Percentiles rank a stretch among this genome's conserved stretches.
phyloP scores from a whole-genome alignment of 2,797 vertebrate genomes.

The Heteromormyrus szaboi region DNA sequence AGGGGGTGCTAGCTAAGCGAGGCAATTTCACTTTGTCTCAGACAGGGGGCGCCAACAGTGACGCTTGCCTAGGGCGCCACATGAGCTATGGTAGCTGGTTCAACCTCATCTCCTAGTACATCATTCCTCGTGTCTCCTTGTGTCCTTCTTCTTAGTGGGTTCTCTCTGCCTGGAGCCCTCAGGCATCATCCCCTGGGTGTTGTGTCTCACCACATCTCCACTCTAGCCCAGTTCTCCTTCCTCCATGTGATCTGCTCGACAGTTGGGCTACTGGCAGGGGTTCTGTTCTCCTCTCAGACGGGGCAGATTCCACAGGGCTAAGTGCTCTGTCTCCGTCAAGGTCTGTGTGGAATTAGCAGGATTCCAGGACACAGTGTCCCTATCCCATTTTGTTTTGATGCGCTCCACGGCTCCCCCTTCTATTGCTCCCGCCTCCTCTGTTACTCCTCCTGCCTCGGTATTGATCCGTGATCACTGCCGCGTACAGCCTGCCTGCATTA shows the following conservation, averaged over 20 bases:
- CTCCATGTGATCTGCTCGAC: background rate
- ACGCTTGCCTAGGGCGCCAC: background rate
- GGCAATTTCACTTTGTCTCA: background rate
- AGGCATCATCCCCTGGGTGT: background rate
- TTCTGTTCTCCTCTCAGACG: background rate
- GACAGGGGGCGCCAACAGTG: background rate
- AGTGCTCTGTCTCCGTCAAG: background rate
- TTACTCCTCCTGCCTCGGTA: background rate
- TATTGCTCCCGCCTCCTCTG: background rate
- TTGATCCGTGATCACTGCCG: background rate
- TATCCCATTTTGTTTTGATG: slow-evolving; percentile 4
- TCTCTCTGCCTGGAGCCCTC: background rate
- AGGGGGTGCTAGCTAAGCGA: background rate
- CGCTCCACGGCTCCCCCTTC: background rate
- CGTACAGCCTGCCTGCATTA: background rate
- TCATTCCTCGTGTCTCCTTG: background rate
- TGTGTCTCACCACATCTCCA: background rate
- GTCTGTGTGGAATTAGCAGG: slow-evolving; percentile 9
- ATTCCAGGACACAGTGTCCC: background rate
- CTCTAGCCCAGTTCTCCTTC: background rate
- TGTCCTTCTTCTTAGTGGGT: background rate
- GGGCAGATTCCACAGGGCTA: background rate
- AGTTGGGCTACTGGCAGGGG: background rate
- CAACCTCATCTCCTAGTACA: background rate
- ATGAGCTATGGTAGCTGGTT: background rate